A percentile compares a stretch with the other conserved stretches of the same genome.
Conservation (phyloP, 2,797 vertebrate species). For the Lepidocolaptes lacrymiger region DNA sequence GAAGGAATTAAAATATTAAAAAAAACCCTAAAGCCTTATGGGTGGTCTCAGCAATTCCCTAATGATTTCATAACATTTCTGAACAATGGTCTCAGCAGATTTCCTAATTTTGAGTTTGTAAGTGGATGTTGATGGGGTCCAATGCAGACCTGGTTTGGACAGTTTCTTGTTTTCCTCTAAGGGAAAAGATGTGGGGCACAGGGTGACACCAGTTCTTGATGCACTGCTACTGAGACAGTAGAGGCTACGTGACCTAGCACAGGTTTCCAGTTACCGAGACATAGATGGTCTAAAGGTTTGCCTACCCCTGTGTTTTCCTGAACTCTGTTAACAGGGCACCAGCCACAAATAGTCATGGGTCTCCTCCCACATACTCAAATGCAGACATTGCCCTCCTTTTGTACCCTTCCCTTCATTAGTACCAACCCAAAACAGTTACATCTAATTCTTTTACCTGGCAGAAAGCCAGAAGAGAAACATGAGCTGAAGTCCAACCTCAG, state of each 20-base stretch:
- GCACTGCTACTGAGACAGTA: neutral
- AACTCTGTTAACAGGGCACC: neutral
- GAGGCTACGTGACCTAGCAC: fast-evolving
- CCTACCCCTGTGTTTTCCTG: neutral
- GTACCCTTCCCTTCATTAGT: neutral
- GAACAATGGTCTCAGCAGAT: neutral
- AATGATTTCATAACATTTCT: neutral
- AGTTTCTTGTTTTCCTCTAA: neutral
- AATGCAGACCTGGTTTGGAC: neutral
- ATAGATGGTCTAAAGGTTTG: neutral
- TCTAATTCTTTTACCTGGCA: neutral
- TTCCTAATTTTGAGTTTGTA: neutral
- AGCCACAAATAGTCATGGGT: fast-evolving
- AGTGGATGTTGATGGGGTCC: neutral
- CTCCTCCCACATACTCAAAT: neutral
- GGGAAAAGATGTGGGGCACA: neutral
- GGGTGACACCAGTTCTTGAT: neutral
- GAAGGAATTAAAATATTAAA: neutral
- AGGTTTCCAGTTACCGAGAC: neutral
- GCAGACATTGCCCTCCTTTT: neutral
- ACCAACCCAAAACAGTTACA: neutral
- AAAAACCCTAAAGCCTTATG: neutral
- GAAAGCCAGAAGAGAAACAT: neutral
- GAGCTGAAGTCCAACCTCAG: neutral
- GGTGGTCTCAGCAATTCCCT: neutral